A percentile compares a stretch with the other conserved stretches of the same genome.
These are phyloP conservation scores for Carollia perspicillata DNA, from an alignment of 2,113 vertebrate genomes.

Conservation along the genomic window DNA sequence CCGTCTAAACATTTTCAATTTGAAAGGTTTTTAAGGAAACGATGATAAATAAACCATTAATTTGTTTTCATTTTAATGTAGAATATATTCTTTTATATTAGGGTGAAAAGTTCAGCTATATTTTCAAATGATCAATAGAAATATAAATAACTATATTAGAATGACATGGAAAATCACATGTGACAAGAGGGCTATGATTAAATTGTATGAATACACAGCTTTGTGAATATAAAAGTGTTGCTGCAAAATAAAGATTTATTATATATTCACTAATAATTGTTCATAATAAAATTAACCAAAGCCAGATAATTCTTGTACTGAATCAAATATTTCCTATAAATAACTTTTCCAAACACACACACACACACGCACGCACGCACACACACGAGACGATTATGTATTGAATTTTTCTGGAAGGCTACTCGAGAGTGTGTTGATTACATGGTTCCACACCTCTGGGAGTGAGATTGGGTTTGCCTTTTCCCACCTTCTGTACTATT, in stretches of 20 bases:
- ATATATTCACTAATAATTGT: constrained; percentile 31
- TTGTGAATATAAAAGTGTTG: constrained; percentile 6
- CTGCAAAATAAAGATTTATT: constrained; percentile 36
- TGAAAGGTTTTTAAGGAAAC: constrained; percentile 60
- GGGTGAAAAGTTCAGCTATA: constrained; percentile 33
- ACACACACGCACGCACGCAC: neutral
- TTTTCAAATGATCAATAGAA: constrained; percentile 56
- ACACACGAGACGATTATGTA: neutral
- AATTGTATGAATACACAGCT: neutral
- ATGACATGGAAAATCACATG: constrained; percentile 35
- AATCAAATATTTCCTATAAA: constrained; percentile 30
- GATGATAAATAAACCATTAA: constrained; percentile 53
- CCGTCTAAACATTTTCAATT: constrained; percentile 45
- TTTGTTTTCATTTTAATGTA: constrained; percentile 49
- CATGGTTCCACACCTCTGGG: neutral
- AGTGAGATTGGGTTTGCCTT: neutral
- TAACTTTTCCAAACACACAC: neutral
- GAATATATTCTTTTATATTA: constrained; percentile 45
- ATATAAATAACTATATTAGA: constrained; percentile 43
- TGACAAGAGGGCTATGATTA: constrained; percentile 2
- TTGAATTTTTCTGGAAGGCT: neutral
- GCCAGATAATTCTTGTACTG: neutral
- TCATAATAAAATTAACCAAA: constrained; percentile 44
- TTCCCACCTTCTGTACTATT: neutral
- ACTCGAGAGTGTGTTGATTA: neutral